Conservation (phyloP, 2,888 invertebrate genomes). For the Cartodere bifasciata region DNA sequence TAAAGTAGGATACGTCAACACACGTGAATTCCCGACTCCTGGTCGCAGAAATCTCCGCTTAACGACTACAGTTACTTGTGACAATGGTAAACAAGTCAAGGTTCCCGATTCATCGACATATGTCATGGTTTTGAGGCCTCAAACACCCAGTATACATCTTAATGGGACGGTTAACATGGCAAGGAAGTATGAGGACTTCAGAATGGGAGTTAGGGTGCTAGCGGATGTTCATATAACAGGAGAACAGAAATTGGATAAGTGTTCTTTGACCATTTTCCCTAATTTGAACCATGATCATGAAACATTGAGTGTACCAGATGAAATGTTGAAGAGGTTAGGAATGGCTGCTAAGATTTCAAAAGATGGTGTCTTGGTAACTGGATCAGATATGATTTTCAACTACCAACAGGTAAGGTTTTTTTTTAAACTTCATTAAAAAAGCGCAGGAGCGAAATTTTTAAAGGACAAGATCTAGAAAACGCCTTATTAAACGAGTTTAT, state of each 20-base stretch:
- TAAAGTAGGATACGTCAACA: constrained; percentile 84
- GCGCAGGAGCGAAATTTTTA: too few species aligned
- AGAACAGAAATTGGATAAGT: constrained; percentile 76
- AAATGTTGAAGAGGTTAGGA: constrained; percentile 52
- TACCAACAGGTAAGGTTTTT: too few species aligned
- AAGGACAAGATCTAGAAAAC: too few species aligned
- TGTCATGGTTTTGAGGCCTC: constrained; percentile 77
- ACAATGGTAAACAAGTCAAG: constrained; percentile 58
- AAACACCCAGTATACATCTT: constrained; percentile 71
- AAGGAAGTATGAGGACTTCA: constrained; percentile 75
- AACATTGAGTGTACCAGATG: constrained; percentile 64
- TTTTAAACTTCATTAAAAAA: too few species aligned
- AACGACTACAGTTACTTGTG: constrained; percentile 65
- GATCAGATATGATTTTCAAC: constrained; percentile 65
- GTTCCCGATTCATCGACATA: constrained; percentile 71
- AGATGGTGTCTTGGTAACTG: constrained; percentile 73
- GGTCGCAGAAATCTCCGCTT: constrained; percentile 79
- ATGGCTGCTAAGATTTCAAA: constrained; percentile 70
- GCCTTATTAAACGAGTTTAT: too few species aligned
- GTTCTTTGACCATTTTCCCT: constrained; percentile 88
- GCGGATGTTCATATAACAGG: constrained; percentile 69
- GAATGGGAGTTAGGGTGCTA: constrained; percentile 77
- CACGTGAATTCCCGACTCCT: constrained; percentile 85
- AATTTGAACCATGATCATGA: constrained; percentile 94
- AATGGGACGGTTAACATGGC: constrained; percentile 72